Evolutionary conservation across 1,140 invertebrate species (phyloP), one percentile per base, ranked within the genome.

Genomic region (Grapholita molesta): DNA sequence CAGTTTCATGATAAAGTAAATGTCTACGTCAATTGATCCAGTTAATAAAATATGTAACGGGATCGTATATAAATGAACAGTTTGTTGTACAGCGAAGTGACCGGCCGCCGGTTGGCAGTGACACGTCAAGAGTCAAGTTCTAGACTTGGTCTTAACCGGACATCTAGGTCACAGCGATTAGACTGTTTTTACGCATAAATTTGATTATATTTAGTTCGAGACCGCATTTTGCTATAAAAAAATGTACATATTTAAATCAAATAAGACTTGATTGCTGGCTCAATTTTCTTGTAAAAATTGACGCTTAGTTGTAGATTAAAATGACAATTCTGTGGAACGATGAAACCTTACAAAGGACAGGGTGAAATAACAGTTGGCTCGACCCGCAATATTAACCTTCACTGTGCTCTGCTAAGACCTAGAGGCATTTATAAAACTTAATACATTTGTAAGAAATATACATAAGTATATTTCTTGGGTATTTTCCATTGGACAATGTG

Each of bases 161-260:
- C 24, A 61, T 15, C 55, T 61, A 32, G 55, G 55, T 61, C 55
- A 15, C 55, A 61, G 24, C 55, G 55, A 28, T 61, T 61, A 61
- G 28, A 61, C 24, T 28, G 55, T 28, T 61, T 61, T 61, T 61
- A 61, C 55, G 55, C 55, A 32, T 61, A 48, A 48, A 61, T 61
- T 61, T 61, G 28, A 32, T 18, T 61, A 12, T 61, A n/a, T 15
- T 28, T 28, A 30, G 7, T 25, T 15, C 28, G 25, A 55, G 21
- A 61, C 25, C 1, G 18, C 18, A 61, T 61, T 61, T 18, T 61
- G 6, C 28, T 32, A 15, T n/a, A 7, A 61, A 25, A 48, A 48
- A 48, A 0, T n/a, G n/a, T 21, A 61, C 55, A 30, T 12, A 30
- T 8, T 28, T 30, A 32, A 61, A 28, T 61, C 21, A 61, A 61